phyloP scores from a whole-genome alignment of 2,113 vertebrate genomes.

The Sorex fumeus region DNA sequence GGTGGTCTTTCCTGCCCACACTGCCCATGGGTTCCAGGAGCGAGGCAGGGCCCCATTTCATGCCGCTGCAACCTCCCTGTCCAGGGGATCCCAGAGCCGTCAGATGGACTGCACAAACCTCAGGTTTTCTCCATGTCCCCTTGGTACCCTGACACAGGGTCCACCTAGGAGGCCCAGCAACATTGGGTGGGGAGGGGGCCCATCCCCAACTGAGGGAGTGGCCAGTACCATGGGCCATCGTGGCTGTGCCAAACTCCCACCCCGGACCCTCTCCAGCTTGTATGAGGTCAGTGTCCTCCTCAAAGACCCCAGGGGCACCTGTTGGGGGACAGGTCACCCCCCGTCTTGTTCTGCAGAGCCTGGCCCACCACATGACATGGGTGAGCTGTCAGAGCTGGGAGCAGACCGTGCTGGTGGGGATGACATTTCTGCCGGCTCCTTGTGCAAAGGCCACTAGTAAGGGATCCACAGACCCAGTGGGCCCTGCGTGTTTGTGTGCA shows the following conservation, averaged over 20 bases:
- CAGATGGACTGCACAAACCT: too few relatives aligned
- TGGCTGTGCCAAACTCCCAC: too few relatives aligned
- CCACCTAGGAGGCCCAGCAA: neutral
- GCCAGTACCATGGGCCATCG: too few relatives aligned
- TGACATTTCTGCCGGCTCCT: too few relatives aligned
- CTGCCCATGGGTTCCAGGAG: neutral
- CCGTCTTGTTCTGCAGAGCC: neutral
- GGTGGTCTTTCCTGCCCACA: neutral
- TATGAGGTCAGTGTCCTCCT: neutral
- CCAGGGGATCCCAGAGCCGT: too few relatives aligned
- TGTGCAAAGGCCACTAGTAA: too few relatives aligned
- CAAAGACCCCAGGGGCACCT: neutral
- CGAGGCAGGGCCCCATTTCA: neutral
- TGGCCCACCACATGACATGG: neutral
- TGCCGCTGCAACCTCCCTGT: too few relatives aligned
- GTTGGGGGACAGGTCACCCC: fast-evolving
- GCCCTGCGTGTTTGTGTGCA: too few relatives aligned
- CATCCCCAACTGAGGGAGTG: too few relatives aligned
- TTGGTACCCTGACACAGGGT: neutral
- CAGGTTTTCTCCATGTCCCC: neutral
- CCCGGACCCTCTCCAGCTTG: neutral
- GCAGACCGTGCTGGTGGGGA: neutral
- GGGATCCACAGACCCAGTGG: too few relatives aligned
- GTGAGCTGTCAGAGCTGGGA: neutral
- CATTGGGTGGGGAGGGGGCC: too few relatives aligned